Base-by-base conservation (phyloP, 92 coral and sea anemone species). In the Galaxea fascicularis region DNA sequence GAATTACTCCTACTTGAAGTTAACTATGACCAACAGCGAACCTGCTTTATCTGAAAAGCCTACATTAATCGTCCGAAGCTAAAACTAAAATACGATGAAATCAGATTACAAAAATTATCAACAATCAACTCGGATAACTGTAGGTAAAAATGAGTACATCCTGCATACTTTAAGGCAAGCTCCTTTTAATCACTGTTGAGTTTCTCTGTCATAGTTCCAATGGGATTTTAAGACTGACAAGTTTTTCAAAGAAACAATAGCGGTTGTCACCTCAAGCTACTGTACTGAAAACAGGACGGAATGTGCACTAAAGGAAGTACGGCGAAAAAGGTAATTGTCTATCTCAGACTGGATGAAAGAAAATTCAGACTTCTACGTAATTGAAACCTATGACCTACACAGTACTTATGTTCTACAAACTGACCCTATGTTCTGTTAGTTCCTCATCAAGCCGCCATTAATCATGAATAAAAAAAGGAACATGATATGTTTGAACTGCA, bases 151-250 rank as follows among this genome's bases (percentile, higher is more conserved):
- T 35, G 41, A 35, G 41, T 35, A 35, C 41, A 2, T 35, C 41
- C 41, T n/a, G n/a, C n/a, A n/a, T n/a, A n/a, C n/a, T n/a, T n/a
- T n/a, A n/a, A n/a, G n/a, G n/a, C n/a, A n/a, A n/a, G 5, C 64
- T 17, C 22, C 64, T 58, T 58, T 44, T 47, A 27, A n/a, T 41
- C 11, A 13, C 51, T 39, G 54, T 11, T 59, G 16, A 4, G 56
- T 21, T 24, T 60, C 15, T 20, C 1, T 44, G 44, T 78, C 66
- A 17, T 39, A 78, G 83, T 63, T 78, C 46, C n/a, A 65, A 30
- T 82, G 86, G 86, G 78, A 82, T 72, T 81, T 54, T 21, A 4
- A 56, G 20, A 70, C 28, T 0, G 86, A 82, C 59, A 56, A 22
- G 45, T 35, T 52, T 39, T 82, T 82, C 56, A 82, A 82, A 46